Conservation (phyloP, 2,888 invertebrate genomes). For the Alloplasta piceator region DNA sequence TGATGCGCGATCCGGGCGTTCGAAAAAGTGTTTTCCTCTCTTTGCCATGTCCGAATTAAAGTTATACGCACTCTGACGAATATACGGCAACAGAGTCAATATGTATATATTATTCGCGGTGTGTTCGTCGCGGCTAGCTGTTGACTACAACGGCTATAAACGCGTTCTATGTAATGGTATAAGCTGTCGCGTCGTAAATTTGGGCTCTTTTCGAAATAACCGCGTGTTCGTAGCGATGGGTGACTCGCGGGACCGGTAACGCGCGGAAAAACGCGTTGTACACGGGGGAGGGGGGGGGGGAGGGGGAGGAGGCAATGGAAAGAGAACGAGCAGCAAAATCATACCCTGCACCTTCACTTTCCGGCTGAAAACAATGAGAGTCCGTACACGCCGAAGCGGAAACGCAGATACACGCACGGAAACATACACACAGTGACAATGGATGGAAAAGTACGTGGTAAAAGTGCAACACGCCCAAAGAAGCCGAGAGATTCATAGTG, state of each 20-base stretch:
- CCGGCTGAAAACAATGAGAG: slow-evolving; percentile 51
- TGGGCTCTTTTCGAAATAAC: slow-evolving; percentile 3
- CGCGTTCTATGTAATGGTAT: background rate
- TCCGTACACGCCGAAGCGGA: slow-evolving; percentile 40
- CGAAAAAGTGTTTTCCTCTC: too few species aligned
- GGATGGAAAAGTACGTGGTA: slow-evolving; percentile 37
- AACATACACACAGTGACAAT: slow-evolving; percentile 50
- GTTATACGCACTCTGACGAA: too few species aligned
- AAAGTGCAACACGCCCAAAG: slow-evolving; percentile 9
- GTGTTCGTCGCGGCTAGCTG: too few species aligned
- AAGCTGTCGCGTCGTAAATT: slow-evolving; percentile 34
- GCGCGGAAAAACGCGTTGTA: too few species aligned
- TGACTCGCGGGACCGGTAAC: too few species aligned
- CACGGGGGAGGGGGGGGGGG: too few species aligned
- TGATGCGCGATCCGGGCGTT: too few species aligned
- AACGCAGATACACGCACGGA: slow-evolving; percentile 45
- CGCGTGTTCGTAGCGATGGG: slow-evolving; percentile 11
- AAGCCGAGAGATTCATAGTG: background rate
- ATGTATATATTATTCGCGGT: too few species aligned
- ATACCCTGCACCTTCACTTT: slow-evolving; percentile 27
- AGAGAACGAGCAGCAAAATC: background rate
- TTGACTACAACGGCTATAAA: too few species aligned
- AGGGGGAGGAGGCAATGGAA: too few species aligned
- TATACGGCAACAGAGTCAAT: too few species aligned
- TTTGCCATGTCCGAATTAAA: too few species aligned